Conservation (phyloP, 2,113 vertebrate species). For the Stigmatopora nigra region DNA sequence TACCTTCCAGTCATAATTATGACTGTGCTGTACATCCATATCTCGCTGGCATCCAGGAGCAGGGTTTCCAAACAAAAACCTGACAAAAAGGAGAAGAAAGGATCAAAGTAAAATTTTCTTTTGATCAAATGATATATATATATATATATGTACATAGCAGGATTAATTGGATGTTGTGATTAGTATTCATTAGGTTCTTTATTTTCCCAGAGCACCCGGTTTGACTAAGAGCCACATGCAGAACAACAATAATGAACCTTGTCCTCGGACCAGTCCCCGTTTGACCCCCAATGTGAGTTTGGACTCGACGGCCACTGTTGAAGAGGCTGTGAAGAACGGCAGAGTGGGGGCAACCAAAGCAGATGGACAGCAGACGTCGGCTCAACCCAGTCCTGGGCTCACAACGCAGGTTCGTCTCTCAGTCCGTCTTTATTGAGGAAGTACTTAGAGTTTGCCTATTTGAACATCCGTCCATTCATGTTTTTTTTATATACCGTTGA, state of each 20-base stretch:
- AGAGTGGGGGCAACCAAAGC: conserved; percentile 74
- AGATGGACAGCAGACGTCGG: conserved; percentile 7
- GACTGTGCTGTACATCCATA: conserved; percentile 94
- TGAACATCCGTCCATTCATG: no score
- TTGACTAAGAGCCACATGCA: conserved; percentile 82
- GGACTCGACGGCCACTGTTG: conserved; percentile 59
- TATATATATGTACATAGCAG: no score
- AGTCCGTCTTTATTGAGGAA: neutral
- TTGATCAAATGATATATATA: neutral
- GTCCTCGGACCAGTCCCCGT: conserved; percentile 56
- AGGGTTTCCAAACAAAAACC: conserved; percentile 87
- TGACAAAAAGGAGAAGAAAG: conserved; percentile 86
- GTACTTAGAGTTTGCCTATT: no score
- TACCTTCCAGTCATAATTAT: conserved; percentile 97
- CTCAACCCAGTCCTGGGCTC: conserved; percentile 53
- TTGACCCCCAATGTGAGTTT: conserved; percentile 65
- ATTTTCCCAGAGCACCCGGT: conserved; percentile 58
- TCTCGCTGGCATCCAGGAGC: conserved; percentile 93
- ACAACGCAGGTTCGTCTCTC: conserved; percentile 42
- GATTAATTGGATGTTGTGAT: neutral
- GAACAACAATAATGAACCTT: conserved; percentile 76
- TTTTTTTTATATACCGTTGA: no score
- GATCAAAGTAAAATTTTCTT: conserved; percentile 61
- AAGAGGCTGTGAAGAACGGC: conserved; percentile 81
- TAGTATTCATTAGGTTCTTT: neutral